Evolutionary conservation across 2,888 invertebrate species (phyloP).

Genomic region (Onthophagus sagittarius): DNA sequence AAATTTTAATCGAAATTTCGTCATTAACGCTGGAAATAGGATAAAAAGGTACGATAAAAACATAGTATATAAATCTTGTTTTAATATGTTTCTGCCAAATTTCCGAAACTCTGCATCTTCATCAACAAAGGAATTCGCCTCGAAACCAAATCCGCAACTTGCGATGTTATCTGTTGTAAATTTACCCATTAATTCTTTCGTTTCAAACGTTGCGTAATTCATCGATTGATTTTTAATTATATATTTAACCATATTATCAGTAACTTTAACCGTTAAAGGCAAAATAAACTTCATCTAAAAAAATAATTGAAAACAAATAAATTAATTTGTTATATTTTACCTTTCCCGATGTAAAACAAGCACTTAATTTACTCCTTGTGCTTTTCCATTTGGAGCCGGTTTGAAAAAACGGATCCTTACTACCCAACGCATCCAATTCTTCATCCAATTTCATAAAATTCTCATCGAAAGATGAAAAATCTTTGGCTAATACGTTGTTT

Average conservation of each 20-base stretch:
- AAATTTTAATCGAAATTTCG: constrained; percentile 25
- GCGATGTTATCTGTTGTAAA: constrained; percentile 49
- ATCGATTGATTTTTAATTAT: constrained; percentile 34
- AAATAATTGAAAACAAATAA: neutral
- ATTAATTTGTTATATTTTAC: constrained; percentile 33
- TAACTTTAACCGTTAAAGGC: constrained; percentile 48
- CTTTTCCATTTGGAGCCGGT: constrained; percentile 52
- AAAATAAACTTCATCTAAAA: neutral
- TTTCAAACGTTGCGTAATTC: constrained; percentile 43
- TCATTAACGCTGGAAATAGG: constrained; percentile 35
- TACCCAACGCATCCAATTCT: constrained; percentile 48
- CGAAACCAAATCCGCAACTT: constrained; percentile 48
- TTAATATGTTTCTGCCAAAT: constrained; percentile 38
- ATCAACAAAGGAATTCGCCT: constrained; percentile 43
- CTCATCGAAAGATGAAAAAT: constrained; percentile 43
- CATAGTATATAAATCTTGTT: constrained; percentile 30
- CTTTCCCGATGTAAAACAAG: constrained; percentile 51
- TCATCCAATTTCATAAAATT: constrained; percentile 44
- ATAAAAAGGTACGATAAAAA: constrained; percentile 30
- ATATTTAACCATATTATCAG: constrained; percentile 45
- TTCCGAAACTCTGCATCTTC: constrained; percentile 34
- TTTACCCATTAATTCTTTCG: constrained; percentile 44
- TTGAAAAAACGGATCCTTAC: constrained; percentile 50
- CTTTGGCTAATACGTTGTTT: constrained; percentile 39
- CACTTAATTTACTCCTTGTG: constrained; percentile 49